These are phyloP conservation scores for Antedon mediterranea DNA, from an alignment of 53 echinoderm and acorn worm species.

Conservation along the genomic window DNA sequence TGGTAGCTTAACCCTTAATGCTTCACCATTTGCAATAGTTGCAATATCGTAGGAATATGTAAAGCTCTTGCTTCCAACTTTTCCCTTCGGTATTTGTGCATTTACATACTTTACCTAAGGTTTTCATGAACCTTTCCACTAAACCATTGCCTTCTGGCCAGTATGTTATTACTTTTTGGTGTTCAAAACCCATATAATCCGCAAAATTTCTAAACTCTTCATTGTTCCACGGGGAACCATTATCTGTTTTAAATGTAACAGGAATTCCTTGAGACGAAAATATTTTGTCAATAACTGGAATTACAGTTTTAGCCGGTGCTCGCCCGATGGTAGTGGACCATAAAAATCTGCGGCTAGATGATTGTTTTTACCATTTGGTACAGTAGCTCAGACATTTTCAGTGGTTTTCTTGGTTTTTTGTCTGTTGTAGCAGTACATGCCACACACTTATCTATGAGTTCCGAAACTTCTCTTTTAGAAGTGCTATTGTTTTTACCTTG, in stretches of 20 bases:
- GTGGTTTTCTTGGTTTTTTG: background rate
- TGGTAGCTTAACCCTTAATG: background rate
- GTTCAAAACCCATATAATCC: background rate
- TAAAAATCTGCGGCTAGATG: background rate
- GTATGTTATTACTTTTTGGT: conserved; percentile 9
- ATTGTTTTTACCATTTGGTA: background rate
- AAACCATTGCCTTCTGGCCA: conserved; percentile 15
- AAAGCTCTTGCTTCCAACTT: conserved; percentile 6
- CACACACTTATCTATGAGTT: background rate
- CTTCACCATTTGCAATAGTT: background rate
- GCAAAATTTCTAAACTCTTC: background rate
- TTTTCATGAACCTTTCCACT: conserved; percentile 13
- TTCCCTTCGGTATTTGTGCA: background rate
- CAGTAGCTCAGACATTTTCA: background rate
- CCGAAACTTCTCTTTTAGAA: background rate
- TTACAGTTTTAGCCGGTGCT: background rate
- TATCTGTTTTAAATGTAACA: conserved; percentile 25
- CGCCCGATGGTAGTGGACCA: background rate
- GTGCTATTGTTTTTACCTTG: background rate
- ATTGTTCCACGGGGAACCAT: conserved; percentile 17
- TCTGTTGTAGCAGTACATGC: background rate
- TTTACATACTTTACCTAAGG: conserved; percentile 6
- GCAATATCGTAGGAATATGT: conserved; percentile 11
- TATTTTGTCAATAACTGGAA: background rate
- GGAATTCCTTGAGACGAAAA: conserved; percentile 15